Evolutionary conservation across 2,888 invertebrate species (phyloP), one percentile per base, ranked within the genome.

Genomic region (Orthonevra nobilis): DNA sequence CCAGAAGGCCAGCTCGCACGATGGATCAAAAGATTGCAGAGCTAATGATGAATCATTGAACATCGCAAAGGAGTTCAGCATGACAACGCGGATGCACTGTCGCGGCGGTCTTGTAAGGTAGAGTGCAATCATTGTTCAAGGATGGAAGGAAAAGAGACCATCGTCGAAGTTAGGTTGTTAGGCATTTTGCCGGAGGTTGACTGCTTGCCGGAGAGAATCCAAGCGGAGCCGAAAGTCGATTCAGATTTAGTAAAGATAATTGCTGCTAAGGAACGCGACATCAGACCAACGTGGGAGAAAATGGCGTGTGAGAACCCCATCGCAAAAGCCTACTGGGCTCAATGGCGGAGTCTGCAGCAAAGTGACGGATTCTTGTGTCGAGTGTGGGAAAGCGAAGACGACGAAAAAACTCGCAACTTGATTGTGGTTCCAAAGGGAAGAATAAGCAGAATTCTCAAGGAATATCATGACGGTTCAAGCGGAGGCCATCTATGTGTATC

Each of bases 1-100:
- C 14, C 3, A 10, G 28, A n/a, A n/a, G n/a, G n/a, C n/a, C n/a
- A n/a, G n/a, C n/a, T n/a, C n/a, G n/a, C n/a, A n/a, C n/a, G n/a
- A 26, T 44, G 44, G 44, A 12, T 44, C 9, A 14, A 44, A 9
- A 44, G 14, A 3, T 44, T 44, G 28, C 23, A 44, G 14, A 44
- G 28, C n/a, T 30, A 48, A 10, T n/a, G 30, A 14, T 48, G 28
- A 5, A 30, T 1, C 3, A 3, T 48, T 5, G 10, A 48, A n/a
- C 17, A 48, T 10, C 30, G 46, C 17, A 48, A 30, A 17, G 30
- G 30, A 9, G 5, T 7, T 5, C 44, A 9, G 15, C 44, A 44
- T 3, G 26, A 7, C 6, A 44, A 44, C 4, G 14, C 15, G 4
- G 14, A 28, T 9, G 44, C 14, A 15, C 44, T 44, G 4, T 28